Conservation (phyloP, 2,888 invertebrate genomes). For the Germaria angustata region DNA sequence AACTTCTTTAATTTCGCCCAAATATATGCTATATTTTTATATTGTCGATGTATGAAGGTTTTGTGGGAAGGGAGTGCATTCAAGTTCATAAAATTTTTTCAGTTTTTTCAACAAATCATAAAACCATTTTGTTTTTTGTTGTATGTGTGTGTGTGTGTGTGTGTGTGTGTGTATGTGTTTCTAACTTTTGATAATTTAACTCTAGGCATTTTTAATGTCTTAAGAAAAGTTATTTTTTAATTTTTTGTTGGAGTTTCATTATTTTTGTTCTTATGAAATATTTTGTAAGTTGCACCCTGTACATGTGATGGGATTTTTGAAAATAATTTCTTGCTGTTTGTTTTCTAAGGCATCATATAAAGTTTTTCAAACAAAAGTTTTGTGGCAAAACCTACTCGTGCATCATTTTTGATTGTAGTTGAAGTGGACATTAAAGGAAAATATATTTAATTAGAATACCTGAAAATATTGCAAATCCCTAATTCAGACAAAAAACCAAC, state of each 20-base stretch:
- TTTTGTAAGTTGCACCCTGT: constrained; percentile 21
- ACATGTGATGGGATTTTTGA: neutral
- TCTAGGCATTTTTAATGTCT: constrained; percentile 35
- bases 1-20: constrained; percentile 26
- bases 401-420: neutral
- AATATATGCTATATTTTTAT: constrained; percentile 16
- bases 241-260: constrained; percentile 30
- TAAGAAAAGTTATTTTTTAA: constrained; percentile 31
- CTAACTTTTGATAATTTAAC: constrained; percentile 49
- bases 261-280: constrained; percentile 10
- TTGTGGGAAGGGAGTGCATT: neutral
- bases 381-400: constrained; percentile 8
- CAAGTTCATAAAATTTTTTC: constrained; percentile 24
- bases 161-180: constrained; percentile 10
- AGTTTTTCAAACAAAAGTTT: constrained; percentile 62
- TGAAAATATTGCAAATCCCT: constrained; percentile 15
- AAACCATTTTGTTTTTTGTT: constrained; percentile 4
- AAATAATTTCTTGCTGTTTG: constrained; percentile 2
- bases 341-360: constrained; percentile 45
- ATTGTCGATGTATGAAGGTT: neutral
- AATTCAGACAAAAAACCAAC: neutral
- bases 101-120: constrained; percentile 34
- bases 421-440: constrained; percentile 57
- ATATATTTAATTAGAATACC: constrained; percentile 57
- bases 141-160: neutral